Base-by-base conservation (phyloP, 2,888 invertebrate species). In the Orchesella flavescens region DNA sequence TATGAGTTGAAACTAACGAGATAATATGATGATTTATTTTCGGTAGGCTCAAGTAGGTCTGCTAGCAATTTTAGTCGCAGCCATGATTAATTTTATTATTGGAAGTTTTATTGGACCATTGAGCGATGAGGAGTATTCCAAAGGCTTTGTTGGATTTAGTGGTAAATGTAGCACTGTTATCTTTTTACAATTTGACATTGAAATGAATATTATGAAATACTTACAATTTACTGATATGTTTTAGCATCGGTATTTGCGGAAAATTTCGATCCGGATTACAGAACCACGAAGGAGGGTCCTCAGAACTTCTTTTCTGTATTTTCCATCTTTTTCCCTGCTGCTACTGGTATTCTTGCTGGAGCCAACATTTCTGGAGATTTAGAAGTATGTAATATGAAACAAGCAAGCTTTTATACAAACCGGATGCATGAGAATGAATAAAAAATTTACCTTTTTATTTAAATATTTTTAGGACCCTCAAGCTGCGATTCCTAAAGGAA, bases 361-460 rank as follows among this genome's bases (percentile, higher is more conserved):
- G 98, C 98, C 0, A 99, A 98, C 89, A 98, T 99, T 88, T 98
- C 97, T n/a, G 98, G 98, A 4, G 98, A 98, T 91, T 91, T 98
- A 5, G 96, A 96, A 92, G 95, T 94, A 80, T 72, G 63, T 65
- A n/a, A n/a, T 34, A 71, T 69, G 73, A 21, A 57, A 69, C 21
- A 61, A n/a, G n/a, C n/a, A n/a, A n/a, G n/a, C n/a, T n/a, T n/a
- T n/a, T n/a, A n/a, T n/a, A n/a, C n/a, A n/a, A n/a, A n/a, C n/a
- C n/a, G n/a, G n/a, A n/a, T n/a, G n/a, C n/a, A n/a, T n/a, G n/a
- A n/a, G n/a, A n/a, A n/a, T n/a, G n/a, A n/a, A n/a, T n/a, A n/a
- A n/a, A n/a, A n/a, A n/a, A n/a, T n/a, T 34, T 34, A 34, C 7
- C 34, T 34, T 7, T 2, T 34, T 7, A 34, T 34, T 34, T 34